Evolutionary conservation across 2,797 vertebrate genomes (phyloP).

Genomic region (Bufotes viridis): DNA sequence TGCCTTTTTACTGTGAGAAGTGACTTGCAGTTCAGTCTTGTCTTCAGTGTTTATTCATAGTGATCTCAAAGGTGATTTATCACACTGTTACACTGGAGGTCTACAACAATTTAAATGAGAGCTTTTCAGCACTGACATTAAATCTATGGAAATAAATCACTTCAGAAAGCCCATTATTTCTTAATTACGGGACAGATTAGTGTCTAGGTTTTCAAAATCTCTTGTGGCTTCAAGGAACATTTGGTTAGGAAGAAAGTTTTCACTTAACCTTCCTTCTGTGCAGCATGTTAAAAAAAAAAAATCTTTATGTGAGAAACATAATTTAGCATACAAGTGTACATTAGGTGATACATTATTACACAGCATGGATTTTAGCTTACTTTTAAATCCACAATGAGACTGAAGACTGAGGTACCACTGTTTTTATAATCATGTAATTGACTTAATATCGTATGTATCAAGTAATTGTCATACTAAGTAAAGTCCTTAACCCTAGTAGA

Average conservation of each 20-base stretch:
- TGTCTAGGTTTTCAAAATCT: constrained; percentile 63
- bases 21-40: constrained; percentile 27
- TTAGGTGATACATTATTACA: neutral
- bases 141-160: constrained; percentile 68
- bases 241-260: constrained; percentile 64
- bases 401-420: neutral
- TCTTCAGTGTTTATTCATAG: constrained; percentile 63
- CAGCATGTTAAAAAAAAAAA: constrained; percentile 61
- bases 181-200: constrained; percentile 65
- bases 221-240: neutral
- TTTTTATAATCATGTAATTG: neutral
- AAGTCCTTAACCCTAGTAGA: no score
- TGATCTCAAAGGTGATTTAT: constrained; percentile 62
- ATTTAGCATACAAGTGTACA: constrained; percentile 41
- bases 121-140: constrained; percentile 64
- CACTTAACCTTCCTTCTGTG: constrained; percentile 63
- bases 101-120: constrained; percentile 63
- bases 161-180: constrained; percentile 67
- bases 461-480: no score
- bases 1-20: constrained; percentile 37
- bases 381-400: neutral
- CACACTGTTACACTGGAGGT: constrained; percentile 59
- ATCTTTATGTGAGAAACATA: constrained; percentile 59
- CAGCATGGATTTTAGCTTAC: neutral
- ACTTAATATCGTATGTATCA: neutral